phyloP scores from a whole-genome alignment of 2,797 vertebrate species.

The Setipinna tenuifilis region DNA sequence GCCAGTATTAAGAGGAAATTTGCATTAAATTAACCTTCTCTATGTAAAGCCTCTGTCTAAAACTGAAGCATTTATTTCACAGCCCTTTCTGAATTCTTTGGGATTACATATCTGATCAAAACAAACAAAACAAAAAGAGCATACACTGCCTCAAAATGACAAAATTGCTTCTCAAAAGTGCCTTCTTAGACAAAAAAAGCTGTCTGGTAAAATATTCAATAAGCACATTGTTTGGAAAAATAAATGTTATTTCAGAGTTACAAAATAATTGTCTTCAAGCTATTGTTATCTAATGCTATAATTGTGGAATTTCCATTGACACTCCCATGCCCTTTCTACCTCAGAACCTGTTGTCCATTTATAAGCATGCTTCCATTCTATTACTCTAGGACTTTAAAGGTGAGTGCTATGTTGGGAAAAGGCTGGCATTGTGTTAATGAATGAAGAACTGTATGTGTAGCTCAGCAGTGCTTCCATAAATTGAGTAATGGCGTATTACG shows the following conservation, averaged over 20 bases:
- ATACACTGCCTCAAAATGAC: neutral
- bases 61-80: neutral
- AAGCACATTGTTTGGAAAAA: neutral
- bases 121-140: neutral
- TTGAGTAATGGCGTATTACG: conserved; percentile 43
- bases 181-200: neutral
- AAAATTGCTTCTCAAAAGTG: neutral
- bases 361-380: conserved; percentile 6
- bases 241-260: neutral
- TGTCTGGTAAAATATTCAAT: neutral
- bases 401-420: conserved; percentile 37
- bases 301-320: neutral
- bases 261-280: neutral
- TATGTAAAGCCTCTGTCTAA: neutral
- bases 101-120: neutral
- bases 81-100: neutral
- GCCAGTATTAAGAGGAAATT: neutral
- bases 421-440: conserved; percentile 52
- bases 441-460: conserved; percentile 44
- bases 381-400: neutral
- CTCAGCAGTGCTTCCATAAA: conserved; percentile 49
- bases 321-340: neutral
- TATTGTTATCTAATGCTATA: neutral
- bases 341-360: conserved; percentile 12
- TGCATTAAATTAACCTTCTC: neutral